Conservation (phyloP, 1,140 invertebrate genomes). For the Andricus grossulariae region DNA sequence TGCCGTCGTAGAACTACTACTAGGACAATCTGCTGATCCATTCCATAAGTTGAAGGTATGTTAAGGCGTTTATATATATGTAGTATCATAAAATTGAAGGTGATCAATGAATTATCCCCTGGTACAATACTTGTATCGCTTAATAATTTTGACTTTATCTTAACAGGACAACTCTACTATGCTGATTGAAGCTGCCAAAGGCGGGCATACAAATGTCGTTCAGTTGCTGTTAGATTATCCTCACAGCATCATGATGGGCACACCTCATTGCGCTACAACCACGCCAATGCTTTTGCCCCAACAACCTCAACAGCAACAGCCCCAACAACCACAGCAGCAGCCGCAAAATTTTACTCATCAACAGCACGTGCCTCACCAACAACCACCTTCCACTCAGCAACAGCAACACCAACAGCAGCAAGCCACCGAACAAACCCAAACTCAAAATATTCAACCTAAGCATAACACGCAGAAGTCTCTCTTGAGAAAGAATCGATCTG, state of each 20-base stretch:
- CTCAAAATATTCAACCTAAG: slow-evolving; percentile 68
- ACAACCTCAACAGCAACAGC: slow-evolving; percentile 70
- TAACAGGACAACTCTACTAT: slow-evolving; percentile 96
- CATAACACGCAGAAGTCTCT: slow-evolving; percentile 75
- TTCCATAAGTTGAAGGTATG: slow-evolving; percentile 94
- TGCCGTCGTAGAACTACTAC: slow-evolving; percentile 92
- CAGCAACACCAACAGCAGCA: slow-evolving; percentile 71
- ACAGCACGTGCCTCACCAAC: slow-evolving; percentile 49
- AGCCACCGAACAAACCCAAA: slow-evolving; percentile 65
- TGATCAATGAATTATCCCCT: background rate
- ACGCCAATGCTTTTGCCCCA: slow-evolving; percentile 73
- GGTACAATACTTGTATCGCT: too few species aligned
- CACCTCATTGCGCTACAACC: slow-evolving; percentile 68
- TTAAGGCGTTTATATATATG: slow-evolving; percentile 19
- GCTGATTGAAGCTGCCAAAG: slow-evolving; percentile 98
- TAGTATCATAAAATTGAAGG: background rate
- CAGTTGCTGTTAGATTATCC: slow-evolving; percentile 96
- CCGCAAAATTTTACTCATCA: slow-evolving; percentile 54
- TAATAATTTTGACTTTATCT: slow-evolving; percentile 39
- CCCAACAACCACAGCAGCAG: slow-evolving; percentile 57
- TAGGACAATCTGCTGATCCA: slow-evolving; percentile 94
- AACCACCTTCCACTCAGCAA: slow-evolving; percentile 47
- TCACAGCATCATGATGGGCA: slow-evolving; percentile 84
- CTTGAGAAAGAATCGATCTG: slow-evolving; percentile 77
- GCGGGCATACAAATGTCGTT: slow-evolving; percentile 96